Evolutionary conservation across 2,888 invertebrate species (phyloP), one percentile per base, ranked within the genome.

Genomic region (Mesorhabditis belari): DNA sequence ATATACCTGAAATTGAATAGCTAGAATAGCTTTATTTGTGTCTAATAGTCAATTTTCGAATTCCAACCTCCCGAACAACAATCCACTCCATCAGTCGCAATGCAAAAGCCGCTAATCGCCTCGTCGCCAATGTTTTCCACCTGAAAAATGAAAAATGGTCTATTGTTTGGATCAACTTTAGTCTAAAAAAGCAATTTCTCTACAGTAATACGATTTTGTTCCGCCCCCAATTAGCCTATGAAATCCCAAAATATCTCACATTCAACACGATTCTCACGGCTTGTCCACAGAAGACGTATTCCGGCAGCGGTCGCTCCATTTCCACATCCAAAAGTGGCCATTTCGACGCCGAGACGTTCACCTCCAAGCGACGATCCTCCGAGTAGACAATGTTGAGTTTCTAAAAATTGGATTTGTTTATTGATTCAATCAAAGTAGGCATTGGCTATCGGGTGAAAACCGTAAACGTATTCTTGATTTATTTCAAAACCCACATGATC

Each of bases 291-390:
- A 61, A 75, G 27, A 60, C 51, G 4, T 55, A 29, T 50, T 49
- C 61, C 23, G 62, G 61, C 26, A 55, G 49, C 17, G 65, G 63
- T 49, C 66, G 64, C 5, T 66, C 35, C 4, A 66, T 51, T 23
- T 58, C 53, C 24, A 76, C 65, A 55, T 72, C 69, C 26, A 75
- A n/a, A 4, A 77, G 64, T 2, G 77, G 77, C 73, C 73, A 75
- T 23, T 60, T 53, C 26, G 60, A 51, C 12, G 58, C 26, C 6
- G 74, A 54, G 3, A 77, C 72, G 12, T 26, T 60, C 4, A 71
- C 68, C 4, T 52, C 27, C 6, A 77, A 68, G 3, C 77, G 67
- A 49, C 70, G 64, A 58, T 75, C 75, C 1, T 53, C 24, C 21
- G 69, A 62, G 60, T 71, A 71, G 26, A 60, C 50, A 26, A 66